A percentile compares a stretch with the other conserved stretches of the same genome.
Conservation (phyloP, 2,888 invertebrate genomes). For the Oxystoma pomonae region DNA sequence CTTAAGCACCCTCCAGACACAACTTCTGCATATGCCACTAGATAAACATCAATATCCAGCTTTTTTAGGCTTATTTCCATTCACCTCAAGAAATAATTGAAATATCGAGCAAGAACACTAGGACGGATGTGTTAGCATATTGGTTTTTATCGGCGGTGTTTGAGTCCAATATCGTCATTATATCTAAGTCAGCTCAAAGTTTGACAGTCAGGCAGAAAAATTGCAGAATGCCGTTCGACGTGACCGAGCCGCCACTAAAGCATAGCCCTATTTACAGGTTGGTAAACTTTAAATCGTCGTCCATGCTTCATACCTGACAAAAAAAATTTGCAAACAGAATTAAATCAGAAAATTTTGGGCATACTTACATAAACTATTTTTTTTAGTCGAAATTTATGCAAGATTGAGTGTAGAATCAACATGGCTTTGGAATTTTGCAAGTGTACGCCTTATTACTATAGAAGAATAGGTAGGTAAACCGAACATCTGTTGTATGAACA, state of each 20-base stretch:
- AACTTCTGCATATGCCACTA: too few species aligned
- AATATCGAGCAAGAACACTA: constrained; percentile 14
- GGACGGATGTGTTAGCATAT: neutral
- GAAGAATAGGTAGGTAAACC: constrained; percentile 33
- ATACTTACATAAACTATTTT: too few species aligned
- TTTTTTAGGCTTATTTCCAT: constrained; percentile 31
- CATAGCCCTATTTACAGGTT: constrained; percentile 32
- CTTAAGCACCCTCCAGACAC: too few species aligned
- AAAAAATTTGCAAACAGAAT: too few species aligned
- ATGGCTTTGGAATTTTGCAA: constrained; percentile 39
- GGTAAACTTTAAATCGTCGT: too few species aligned
- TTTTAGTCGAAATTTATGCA: constrained; percentile 40
- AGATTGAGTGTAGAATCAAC: constrained; percentile 41
- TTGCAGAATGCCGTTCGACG: constrained; percentile 37
- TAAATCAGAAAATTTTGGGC: too few species aligned
- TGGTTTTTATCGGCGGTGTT: neutral
- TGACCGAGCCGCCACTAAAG: constrained; percentile 29
- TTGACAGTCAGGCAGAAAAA: constrained; percentile 34
- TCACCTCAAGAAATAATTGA: constrained; percentile 32
- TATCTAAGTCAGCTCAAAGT: neutral
- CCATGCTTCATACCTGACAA: too few species aligned
- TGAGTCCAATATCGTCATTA: constrained; percentile 6
- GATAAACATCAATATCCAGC: too few species aligned
- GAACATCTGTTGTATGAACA: too few species aligned
- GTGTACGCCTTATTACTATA: constrained; percentile 44